These are phyloP conservation scores for Folsomia manolachei DNA, from an alignment of 2,888 invertebrate genomes.

Conservation along the genomic window DNA sequence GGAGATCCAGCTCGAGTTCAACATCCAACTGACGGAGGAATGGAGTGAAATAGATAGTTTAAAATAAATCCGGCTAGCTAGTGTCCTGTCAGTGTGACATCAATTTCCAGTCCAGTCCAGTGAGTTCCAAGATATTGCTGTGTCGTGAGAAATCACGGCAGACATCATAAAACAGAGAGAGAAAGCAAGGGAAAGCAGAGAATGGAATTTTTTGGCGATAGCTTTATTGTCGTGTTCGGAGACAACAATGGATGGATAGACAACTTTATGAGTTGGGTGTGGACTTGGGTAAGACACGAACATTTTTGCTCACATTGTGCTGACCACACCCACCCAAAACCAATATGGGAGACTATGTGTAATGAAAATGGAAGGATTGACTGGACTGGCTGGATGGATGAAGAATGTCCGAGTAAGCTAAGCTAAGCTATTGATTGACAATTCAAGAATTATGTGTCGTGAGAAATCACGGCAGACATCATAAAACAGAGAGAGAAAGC, in stretches of 20 bases:
- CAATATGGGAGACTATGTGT: too few relatives aligned
- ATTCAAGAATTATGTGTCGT: slow-evolving; percentile 22
- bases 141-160: not conserved
- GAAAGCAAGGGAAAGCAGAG: not conserved
- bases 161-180: not conserved
- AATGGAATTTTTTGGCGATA: not conserved
- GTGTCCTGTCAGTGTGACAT: too few relatives aligned
- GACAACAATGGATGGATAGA: not conserved
- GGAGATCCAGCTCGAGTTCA: not conserved
- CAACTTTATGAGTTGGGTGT: too few relatives aligned
- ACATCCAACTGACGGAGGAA: not conserved
- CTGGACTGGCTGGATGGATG: not conserved
- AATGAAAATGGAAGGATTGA: too few relatives aligned
- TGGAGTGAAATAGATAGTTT: not conserved
- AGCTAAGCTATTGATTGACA: slow-evolving; percentile 10
- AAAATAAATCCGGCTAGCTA: not conserved
- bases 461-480: not conserved
- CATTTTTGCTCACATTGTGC: too few relatives aligned
- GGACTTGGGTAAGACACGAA: too few relatives aligned
- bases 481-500: not conserved
- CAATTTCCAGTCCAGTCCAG: not conserved
- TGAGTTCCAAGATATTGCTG: not conserved
- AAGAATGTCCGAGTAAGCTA: not conserved
- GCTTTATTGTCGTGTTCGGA: not conserved
- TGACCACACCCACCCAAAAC: too few relatives aligned